These are phyloP conservation scores for Cephonodes hylas DNA, from an alignment of 2,888 invertebrate genomes.

Conservation along the genomic window DNA sequence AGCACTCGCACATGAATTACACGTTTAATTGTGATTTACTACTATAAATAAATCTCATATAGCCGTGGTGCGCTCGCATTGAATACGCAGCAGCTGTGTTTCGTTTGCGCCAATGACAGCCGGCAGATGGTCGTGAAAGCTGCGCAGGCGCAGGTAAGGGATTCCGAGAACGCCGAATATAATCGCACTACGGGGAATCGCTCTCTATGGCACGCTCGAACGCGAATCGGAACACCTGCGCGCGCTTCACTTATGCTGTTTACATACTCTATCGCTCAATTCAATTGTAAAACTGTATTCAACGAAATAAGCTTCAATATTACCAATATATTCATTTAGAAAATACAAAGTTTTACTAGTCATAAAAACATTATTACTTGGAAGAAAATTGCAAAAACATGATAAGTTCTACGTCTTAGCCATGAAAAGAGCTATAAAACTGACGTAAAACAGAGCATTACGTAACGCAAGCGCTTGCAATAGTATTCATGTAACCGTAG, in stretches of 20 bases:
- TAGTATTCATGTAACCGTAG: not conserved
- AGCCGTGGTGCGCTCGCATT: conserved; percentile 33
- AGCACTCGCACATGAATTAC: not conserved
- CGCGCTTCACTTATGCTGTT: not conserved
- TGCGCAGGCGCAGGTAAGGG: conserved; percentile 69
- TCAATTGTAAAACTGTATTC: not conserved
- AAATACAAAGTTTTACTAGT: too few species aligned
- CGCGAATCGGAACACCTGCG: conserved; percentile 66
- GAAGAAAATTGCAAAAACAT: not conserved
- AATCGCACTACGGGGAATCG: conserved; percentile 73
- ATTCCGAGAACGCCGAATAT: conserved; percentile 78
- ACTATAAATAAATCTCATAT: conserved; percentile 32
- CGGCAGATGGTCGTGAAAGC: conserved; percentile 75
- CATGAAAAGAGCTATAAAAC: not conserved
- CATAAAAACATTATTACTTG: too few species aligned
- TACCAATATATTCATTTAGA: too few species aligned
- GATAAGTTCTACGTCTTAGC: not conserved
- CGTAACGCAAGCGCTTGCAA: not conserved
- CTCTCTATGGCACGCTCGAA: conserved; percentile 61
- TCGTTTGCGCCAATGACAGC: conserved; percentile 50
- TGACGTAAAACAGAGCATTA: not conserved
- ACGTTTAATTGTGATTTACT: conserved; percentile 9
- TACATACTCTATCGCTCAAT: conserved; percentile 7
- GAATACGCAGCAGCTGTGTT: conserved; percentile 41
- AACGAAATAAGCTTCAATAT: not conserved